Evolutionary conservation across 2,797 vertebrate species (phyloP).

Genomic region (Arrhamphus sclerolepis): DNA sequence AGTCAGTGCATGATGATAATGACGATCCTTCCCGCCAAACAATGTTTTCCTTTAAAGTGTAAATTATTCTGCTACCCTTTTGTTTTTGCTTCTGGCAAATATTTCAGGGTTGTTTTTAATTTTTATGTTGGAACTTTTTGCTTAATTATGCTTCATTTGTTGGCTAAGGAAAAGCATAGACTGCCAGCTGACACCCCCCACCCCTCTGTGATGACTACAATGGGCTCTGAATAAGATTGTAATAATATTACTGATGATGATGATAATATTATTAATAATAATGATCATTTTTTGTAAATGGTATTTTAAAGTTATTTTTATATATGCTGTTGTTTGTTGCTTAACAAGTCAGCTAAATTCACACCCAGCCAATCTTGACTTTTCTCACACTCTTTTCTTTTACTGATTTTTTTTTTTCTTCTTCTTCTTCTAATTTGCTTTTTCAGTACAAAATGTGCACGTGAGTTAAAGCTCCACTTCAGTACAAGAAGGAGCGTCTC

Average conservation of each 20-base stretch:
- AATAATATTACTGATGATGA: constrained; percentile 79
- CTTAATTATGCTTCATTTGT: constrained; percentile 73
- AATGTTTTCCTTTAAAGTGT: constrained; percentile 87
- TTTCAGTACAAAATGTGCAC: constrained; percentile 13
- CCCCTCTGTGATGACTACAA: constrained; percentile 78
- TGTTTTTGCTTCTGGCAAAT: constrained; percentile 84
- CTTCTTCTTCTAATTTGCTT: neutral
- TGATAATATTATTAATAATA: constrained; percentile 74
- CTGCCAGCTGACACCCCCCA: constrained; percentile 75
- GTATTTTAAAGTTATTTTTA: constrained; percentile 99
- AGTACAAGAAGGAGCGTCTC: neutral
- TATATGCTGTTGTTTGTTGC: constrained; percentile 81
- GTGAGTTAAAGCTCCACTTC: neutral
- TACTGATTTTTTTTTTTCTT: too few relatives aligned
- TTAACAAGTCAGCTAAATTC: constrained; percentile 54
- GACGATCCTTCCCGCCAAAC: constrained; percentile 74
- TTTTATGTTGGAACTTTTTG: constrained; percentile 59
- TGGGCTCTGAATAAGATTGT: constrained; percentile 92
- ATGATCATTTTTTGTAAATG: constrained; percentile 92
- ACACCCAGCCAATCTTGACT: neutral
- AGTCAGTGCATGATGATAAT: constrained; percentile 91
- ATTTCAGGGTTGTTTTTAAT: constrained; percentile 82
- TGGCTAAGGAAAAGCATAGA: constrained; percentile 65
- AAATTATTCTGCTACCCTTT: constrained; percentile 93
- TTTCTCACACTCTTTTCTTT: neutral